Base-by-base conservation (phyloP, 2,888 invertebrate genomes). In the Acrocyrtus sp. region DNA sequence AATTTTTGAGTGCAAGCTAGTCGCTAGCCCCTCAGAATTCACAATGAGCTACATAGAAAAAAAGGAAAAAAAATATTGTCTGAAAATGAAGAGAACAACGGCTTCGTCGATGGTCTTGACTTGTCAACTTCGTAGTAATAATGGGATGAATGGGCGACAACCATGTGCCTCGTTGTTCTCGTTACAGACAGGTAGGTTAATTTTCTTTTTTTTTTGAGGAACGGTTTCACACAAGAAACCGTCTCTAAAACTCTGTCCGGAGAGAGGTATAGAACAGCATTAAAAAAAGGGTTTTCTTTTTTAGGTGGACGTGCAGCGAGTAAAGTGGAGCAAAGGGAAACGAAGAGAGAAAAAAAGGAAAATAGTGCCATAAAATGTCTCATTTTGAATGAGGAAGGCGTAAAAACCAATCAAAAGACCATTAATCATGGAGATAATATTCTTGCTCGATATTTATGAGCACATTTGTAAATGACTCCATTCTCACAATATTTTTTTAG, bases 381-480 rank as follows among this genome's bases (percentile, higher is more conserved):
- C 57, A 57, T 61, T 62, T 73, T 56, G n/a, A 39, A 1, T 43
- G 57, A 26, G 65, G 57, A 74, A 68, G 63, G 63, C 68, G 68
- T 68, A 74, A 74, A 73, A 74, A 62, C 61, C 61, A 75, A 75
- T 75, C 70, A 66, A 70, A 61, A 65, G 61, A 72, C 66, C 67
- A 73, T 73, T 73, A 73, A 73, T 73, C 73, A 73, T 73, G 26
- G 54, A 67, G 73, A 67, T 73, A 60, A 50, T 56, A 62, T 34
- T 34, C 34, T 34, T 34, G 34, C 34, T 34, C 34, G 54, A 54
- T 54, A 54, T 34, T 34, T 34, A 34, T 34, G 34, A 34, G 34
- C 34, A n/a, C n/a, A 34, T 34, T 34, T 34, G 34, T 34, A 34
- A 34, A 34, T 34, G 34, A 5, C 34, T 34, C 34, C 6, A 5